phyloP scores from a whole-genome alignment of 2,797 vertebrate genomes.

The Tamandua tetradactyla region DNA sequence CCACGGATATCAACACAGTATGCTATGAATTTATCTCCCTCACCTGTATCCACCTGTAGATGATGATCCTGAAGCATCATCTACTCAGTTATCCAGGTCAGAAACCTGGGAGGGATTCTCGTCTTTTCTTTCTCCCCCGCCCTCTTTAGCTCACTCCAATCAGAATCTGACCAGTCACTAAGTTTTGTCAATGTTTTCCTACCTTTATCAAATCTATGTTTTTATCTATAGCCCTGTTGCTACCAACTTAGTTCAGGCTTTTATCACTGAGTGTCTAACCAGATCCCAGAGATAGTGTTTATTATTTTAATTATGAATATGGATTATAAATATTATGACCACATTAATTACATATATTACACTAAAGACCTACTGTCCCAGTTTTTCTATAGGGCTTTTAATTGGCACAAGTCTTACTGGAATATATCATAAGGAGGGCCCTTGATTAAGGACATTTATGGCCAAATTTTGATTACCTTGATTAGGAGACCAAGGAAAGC shows the following conservation, averaged over 20 bases:
- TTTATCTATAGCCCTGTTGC: background rate
- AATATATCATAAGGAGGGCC: slow-evolving; percentile 21
- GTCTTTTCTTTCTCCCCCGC: background rate
- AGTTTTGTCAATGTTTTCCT: background rate
- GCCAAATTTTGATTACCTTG: slow-evolving; percentile 57
- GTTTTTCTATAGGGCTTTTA: slow-evolving; percentile 50
- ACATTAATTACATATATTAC: slow-evolving; percentile 48
- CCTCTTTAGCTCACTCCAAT: background rate
- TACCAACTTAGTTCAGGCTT: background rate
- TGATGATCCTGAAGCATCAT: background rate
- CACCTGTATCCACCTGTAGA: background rate
- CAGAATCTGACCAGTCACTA: background rate
- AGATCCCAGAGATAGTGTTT: slow-evolving; percentile 32
- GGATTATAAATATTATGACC: slow-evolving; percentile 48
- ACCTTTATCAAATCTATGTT: background rate
- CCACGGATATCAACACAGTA: background rate
- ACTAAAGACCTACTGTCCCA: slow-evolving; percentile 15
- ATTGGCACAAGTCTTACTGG: slow-evolving; percentile 32
- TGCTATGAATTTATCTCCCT: background rate
- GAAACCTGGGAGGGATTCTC: background rate
- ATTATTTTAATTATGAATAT: slow-evolving; percentile 64
- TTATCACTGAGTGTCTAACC: slow-evolving; percentile 12
- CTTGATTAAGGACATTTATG: slow-evolving; percentile 44
- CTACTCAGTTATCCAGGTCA: background rate
- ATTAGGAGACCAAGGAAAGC: slow-evolving; percentile 44